Base-by-base conservation (phyloP, 64 coral and sea anemone genomes). In the Stichodactyla mertensii region DNA sequence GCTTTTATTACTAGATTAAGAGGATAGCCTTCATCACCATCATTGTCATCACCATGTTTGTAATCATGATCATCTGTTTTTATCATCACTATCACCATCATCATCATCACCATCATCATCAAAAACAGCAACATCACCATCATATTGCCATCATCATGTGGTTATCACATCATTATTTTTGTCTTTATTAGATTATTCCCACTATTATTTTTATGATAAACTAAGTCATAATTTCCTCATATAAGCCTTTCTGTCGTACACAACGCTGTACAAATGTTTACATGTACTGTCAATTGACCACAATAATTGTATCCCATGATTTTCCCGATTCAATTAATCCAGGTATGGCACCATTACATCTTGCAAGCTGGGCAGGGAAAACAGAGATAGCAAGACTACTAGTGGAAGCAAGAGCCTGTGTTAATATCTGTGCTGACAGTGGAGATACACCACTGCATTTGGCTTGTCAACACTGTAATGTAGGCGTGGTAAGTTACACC, bases 341-440 rank as follows among this genome's bases (percentile, higher is more conserved):
- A 99, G 97, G 97, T 22, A 99, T 99, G 97, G 60, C 97, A 45
- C 97, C 97, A n/a, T 80, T 99, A 55, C 97, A 99, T 70, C 83
- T 99, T 55, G 90, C 97, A 11, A 92, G 92, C 10, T 99, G 97
- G 97, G 93, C 97, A 24, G 97, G 97, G 10, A 94, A 99, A 45
- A 92, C 93, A 56, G 97, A 99, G 80, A 87, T 94, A 53, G 87
- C 93, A 15, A 87, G 69, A 23, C 57, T 99, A 18, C 84, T 99
- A 26, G 67, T 99, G 27, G 88, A 99, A 52, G 83, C 88, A 82
- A 85, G 93, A 79, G 92, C 97, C 16, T 77, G 93, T 80, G 88
- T 94, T 18, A 92, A 99, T 20, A 56, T 84, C 14, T 82, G 93
- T 51, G 94, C 93, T 15, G 71, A 87, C 13, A 92, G 83, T 91